Base-by-base conservation (phyloP, 2,797 vertebrate species). In the Phylloscopus collybita region DNA sequence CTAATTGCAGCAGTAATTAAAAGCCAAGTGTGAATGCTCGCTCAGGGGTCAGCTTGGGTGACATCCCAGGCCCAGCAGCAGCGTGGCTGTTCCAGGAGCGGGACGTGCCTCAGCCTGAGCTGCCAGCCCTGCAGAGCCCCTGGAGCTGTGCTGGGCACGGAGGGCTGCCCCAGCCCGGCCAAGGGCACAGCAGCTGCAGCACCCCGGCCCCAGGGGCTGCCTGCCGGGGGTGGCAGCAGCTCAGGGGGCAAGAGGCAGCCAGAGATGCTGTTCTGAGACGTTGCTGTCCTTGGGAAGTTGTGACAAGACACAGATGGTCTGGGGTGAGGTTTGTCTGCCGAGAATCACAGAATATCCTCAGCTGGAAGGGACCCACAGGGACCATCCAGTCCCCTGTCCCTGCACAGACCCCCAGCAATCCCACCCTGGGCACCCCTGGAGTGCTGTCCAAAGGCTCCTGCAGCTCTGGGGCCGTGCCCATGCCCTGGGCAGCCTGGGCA, bases 1-100 rank as follows among this genome's bases (percentile, higher is more conserved):
- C 38, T 96, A 88, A 95, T 93, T 80, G 86, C 2, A 78, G 3
- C n/a, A 14, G 61, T 94, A 96, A 94, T 96, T 95, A 96, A 92
- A 80, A 96, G 44, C 69, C 65, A 30, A 80, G 80, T 26, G 88
- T 15, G 80, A 88, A 40, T 8, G 5, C 49, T 49, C 75, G 42
- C 36, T 7, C 54, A 50, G 74, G 75, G 87, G 50, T 81, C 70
- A 75, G 76, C 61, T 26, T 56, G 91, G 84, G 89, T 40, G 70
- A 72, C 18, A 4, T 66, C 74, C 54, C 91, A 69, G 86, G 44
- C 80, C 7, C 57, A n/a, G 80, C 8, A 80, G 59, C 71, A 26
- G 60, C 34, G 16, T 17, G 88, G 72, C 44, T 93, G 83, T n/a
- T 90, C 67, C 69, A 71, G 83, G 40, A 80, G 20, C 6, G 40